Conservation (phyloP, 1,140 invertebrate genomes). For the Helicoverpa zea region DNA sequence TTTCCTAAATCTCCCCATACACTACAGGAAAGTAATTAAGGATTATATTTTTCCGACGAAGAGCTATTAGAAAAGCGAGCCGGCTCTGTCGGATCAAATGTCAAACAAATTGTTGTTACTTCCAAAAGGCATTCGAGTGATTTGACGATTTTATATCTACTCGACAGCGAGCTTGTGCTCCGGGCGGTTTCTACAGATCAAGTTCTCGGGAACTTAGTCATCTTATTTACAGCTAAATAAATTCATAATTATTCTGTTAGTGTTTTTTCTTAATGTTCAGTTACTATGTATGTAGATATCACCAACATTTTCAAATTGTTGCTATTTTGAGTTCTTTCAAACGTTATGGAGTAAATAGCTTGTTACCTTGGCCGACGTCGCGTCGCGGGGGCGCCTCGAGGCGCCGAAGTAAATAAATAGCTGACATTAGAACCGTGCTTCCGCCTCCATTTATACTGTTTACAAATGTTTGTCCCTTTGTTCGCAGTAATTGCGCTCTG, state of each 20-base stretch:
- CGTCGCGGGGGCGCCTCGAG: constrained; percentile 2
- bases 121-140: neutral
- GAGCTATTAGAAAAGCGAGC: neutral
- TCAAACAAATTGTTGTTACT: constrained; percentile 33
- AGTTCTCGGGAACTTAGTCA: neutral
- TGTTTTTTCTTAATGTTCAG: no score
- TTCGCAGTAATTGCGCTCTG: constrained; percentile 47
- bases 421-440: constrained; percentile 41
- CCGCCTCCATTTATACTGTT: constrained; percentile 47
- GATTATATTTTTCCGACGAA: neutral
- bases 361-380: neutral
- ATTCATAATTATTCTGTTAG: no score
- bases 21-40: constrained; percentile 25
- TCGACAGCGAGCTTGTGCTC: neutral
- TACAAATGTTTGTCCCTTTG: constrained; percentile 43
- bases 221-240: no score
- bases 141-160: constrained; percentile 1
- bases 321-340: no score
- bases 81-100: constrained; percentile 1
- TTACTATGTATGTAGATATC: no score
- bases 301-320: no score
- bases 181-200: constrained; percentile 7
- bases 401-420: constrained; percentile 48
- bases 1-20: neutral
- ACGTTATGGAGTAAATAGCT: neutral